Base-by-base conservation (phyloP, 2,888 invertebrate species). In the Mimumesa dahlbomi region DNA sequence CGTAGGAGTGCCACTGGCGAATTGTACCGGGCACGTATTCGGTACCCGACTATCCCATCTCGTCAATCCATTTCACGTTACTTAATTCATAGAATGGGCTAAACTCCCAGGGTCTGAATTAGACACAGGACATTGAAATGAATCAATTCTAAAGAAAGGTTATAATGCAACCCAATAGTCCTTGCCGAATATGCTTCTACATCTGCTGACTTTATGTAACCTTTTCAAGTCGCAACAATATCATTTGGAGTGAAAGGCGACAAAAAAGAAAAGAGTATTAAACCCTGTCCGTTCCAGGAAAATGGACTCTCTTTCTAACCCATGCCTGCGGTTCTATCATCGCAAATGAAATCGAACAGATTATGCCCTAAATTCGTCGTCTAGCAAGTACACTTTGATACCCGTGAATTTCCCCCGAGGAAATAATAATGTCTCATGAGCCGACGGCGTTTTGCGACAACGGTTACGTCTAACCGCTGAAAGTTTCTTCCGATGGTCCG, bases 371-470 rank as follows among this genome's bases (percentile, higher is more conserved):
- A 63, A 68, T 61, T 65, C 58, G 66, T 21, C 14, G 19, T n/a
- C 22, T n/a, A n/a, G n/a, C n/a, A 40, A 56, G 63, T 18, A 36
- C 19, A 38, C 45, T 68, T 54, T 31, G 42, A 46, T 34, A 31
- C 42, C 21, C 7, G 40, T 9, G 45, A 25, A 34, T 38, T 7
- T 25, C 49, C 73, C 61, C 57, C 70, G 36, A 63, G 65, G 64
- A 70, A 73, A 73, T 70, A 66, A 73, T 62, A 73, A 65, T 50
- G 62, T 73, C 61, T 62, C 56, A 46, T 57, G 53, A 52, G 61
- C 65, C 62, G 38, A 11, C 25, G 50, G 68, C 57, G 18, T 36
- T 57, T 46, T 40, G 43, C 13, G 38, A 48, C 54, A 54, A 61
- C 65, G 38, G 54, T 73, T 68, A 46, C 54, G 59, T 38, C 22